phyloP scores from a whole-genome alignment of 2,113 vertebrate species.

The Poecilia latipinna region DNA sequence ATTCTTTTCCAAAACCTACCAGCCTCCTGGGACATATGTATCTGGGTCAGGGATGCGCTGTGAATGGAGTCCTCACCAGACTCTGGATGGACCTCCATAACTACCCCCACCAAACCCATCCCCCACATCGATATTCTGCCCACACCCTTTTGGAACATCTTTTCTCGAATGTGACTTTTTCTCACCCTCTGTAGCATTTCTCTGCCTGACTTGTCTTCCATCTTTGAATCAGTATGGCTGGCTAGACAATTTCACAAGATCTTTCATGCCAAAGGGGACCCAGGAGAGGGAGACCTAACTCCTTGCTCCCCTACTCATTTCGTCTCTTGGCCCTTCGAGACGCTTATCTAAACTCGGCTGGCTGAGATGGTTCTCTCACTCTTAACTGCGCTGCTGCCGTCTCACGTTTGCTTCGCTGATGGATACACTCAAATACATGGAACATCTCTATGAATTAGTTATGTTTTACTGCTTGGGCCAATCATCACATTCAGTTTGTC shows the following conservation, averaged over 20 bases:
- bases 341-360: conserved; percentile 64
- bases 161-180: conserved; percentile 69
- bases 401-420: conserved; percentile 51
- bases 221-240: conserved; percentile 69
- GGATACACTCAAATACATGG: conserved; percentile 60
- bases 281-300: conserved; percentile 66
- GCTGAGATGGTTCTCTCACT: conserved; percentile 57
- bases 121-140: conserved; percentile 65
- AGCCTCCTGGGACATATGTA: conserved; percentile 67
- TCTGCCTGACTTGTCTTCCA: conserved; percentile 67
- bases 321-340: conserved; percentile 52
- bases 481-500: conserved; percentile 73
- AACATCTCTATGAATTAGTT: conserved; percentile 76
- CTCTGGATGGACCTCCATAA: conserved; percentile 51
- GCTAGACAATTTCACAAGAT: conserved; percentile 72
- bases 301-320: conserved; percentile 49
- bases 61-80: conserved; percentile 68
- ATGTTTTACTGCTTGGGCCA: conserved; percentile 65
- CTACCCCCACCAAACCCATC: neutral
- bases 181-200: conserved; percentile 67
- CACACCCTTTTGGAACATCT: conserved; percentile 59
- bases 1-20: conserved; percentile 55
- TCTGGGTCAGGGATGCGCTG: conserved; percentile 76
- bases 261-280: conserved; percentile 68
- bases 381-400: conserved; percentile 31